Conservation (phyloP, 2,888 invertebrate species). For the Eilema caniola region DNA sequence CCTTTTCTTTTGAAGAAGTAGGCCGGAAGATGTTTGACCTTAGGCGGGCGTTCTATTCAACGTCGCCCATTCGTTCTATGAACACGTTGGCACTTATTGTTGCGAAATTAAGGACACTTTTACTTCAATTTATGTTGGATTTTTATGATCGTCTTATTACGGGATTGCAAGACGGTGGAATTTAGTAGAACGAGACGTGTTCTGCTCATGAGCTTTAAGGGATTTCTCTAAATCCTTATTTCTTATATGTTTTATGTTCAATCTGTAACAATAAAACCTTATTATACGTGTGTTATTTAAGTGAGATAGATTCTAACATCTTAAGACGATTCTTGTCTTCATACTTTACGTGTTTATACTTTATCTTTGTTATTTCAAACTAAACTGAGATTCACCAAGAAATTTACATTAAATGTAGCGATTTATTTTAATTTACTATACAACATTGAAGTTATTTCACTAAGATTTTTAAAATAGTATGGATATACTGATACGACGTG, state of each 20-base stretch:
- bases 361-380: constrained; percentile 41
- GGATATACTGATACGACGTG: background rate
- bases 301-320: constrained; percentile 37
- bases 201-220: constrained; percentile 47
- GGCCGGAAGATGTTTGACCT: constrained; percentile 35
- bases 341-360: constrained; percentile 18
- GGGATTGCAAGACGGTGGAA: constrained; percentile 45
- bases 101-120: constrained; percentile 28
- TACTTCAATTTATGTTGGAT: constrained; percentile 50
- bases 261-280: constrained; percentile 58
- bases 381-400: constrained; percentile 24
- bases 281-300: constrained; percentile 36
- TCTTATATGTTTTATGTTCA: constrained; percentile 37
- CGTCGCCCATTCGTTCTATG: background rate
- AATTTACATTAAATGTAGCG: background rate
- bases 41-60: constrained; percentile 7
- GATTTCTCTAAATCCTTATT: constrained; percentile 44
- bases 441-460: constrained; percentile 1
- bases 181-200: constrained; percentile 50
- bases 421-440: background rate
- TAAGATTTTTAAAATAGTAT: constrained; percentile 13
- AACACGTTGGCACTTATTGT: constrained; percentile 13
- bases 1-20: constrained; percentile 27
- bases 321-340: constrained; percentile 27
- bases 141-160: constrained; percentile 50